Conservation (phyloP, 2,888 invertebrate species). For the Labia minor region DNA sequence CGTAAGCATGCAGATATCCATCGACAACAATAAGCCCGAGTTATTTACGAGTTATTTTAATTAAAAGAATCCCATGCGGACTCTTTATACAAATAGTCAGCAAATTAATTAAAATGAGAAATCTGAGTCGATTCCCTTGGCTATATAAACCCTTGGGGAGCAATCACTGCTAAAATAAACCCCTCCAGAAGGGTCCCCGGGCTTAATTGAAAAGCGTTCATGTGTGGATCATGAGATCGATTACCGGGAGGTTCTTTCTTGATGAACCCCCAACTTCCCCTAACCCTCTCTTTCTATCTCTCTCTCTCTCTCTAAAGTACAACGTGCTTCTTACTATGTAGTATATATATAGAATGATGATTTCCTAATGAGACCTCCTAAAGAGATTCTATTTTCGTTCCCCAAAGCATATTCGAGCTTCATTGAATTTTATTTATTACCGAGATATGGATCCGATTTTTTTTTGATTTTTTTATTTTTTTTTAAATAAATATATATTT, state of each 20-base stretch:
- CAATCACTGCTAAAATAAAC: neutral
- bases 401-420: neutral
- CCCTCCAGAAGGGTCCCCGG: neutral
- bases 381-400: neutral
- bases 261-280: neutral
- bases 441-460: slow-evolving; percentile 2
- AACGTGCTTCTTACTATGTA: too few species aligned
- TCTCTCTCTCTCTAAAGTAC: too few species aligned
- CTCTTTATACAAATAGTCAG: neutral
- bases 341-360: neutral
- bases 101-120: slow-evolving; percentile 13
- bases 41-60: neutral
- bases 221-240: slow-evolving; percentile 13
- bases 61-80: neutral
- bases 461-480: neutral
- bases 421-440: slow-evolving; percentile 13
- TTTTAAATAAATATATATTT: too few species aligned
- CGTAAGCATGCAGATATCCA: too few species aligned
- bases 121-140: neutral
- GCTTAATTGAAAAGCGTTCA: slow-evolving; percentile 13
- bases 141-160: neutral
- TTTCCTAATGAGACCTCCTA: slow-evolving; percentile 7
- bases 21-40: too few species aligned
- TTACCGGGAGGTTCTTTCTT: neutral
- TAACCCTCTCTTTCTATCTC: neutral